A percentile compares a stretch with the other conserved stretches of the same genome.
Evolutionary conservation across 2,797 vertebrate genomes (phyloP).

Genomic region (Spinus pinus): DNA sequence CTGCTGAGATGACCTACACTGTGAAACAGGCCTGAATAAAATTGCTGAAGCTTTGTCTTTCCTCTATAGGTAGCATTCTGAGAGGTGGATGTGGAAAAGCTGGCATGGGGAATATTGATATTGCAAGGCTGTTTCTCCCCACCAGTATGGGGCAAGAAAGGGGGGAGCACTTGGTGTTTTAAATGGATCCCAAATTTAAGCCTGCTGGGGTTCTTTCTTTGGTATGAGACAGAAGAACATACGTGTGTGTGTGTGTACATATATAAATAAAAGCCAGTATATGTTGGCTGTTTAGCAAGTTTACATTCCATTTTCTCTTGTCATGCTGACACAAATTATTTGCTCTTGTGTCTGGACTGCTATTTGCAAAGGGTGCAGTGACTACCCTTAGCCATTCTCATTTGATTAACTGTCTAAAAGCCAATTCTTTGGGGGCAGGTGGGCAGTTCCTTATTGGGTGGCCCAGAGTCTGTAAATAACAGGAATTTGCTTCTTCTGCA

Average conservation of each 20-base stretch:
- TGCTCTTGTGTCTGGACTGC: slow-evolving; percentile 28
- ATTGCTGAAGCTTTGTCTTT: slow-evolving; percentile 32
- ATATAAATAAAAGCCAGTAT: neutral
- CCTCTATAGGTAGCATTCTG: neutral
- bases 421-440: neutral
- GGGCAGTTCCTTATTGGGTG: neutral
- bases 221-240: neutral
- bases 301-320: slow-evolving; percentile 36
- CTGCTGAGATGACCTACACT: slow-evolving; percentile 7
- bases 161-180: rapidly evolving
- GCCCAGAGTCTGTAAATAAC: neutral
- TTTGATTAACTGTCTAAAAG: slow-evolving; percentile 26
- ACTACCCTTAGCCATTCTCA: neutral
- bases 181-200: neutral
- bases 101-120: neutral
- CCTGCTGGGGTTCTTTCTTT: neutral
- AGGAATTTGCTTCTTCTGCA: neutral
- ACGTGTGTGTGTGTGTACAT: neutral
- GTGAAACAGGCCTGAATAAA: neutral
- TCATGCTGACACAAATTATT: slow-evolving; percentile 33
- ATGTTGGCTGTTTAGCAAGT: slow-evolving; percentile 18
- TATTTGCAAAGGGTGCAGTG: slow-evolving; percentile 29
- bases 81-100: neutral
- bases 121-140: neutral
- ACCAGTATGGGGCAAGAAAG: neutral